A percentile compares a stretch with the other conserved stretches of the same genome.
phyloP scores from a whole-genome alignment of 2,113 vertebrate genomes.

The Trichomycterus rosablanca region DNA sequence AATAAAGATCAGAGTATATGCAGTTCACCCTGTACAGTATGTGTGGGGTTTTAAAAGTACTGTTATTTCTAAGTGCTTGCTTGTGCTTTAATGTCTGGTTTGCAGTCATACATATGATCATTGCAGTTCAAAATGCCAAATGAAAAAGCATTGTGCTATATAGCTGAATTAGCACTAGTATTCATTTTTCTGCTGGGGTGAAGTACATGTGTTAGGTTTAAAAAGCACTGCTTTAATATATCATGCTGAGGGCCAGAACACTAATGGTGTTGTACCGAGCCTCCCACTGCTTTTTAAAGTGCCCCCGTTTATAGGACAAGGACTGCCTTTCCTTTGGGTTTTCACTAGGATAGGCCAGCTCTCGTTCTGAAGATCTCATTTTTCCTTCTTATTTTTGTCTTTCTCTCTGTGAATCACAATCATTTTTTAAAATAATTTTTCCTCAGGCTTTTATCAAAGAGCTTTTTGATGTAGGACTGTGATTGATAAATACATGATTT shows the following conservation, averaged over 20 bases:
- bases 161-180: slow-evolving; percentile 9
- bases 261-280: slow-evolving; percentile 53
- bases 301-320: slow-evolving; percentile 72
- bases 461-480: slow-evolving; percentile 29
- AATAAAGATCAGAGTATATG: too few species aligned
- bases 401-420: slow-evolving; percentile 9
- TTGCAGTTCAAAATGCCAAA: not conserved
- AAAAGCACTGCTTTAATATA: slow-evolving; percentile 47
- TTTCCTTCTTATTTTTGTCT: slow-evolving; percentile 14
- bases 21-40: too few species aligned
- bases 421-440: not conserved
- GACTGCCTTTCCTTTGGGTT: slow-evolving; percentile 70
- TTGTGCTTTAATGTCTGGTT: too few species aligned
- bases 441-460: slow-evolving; percentile 28
- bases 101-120: too few species aligned
- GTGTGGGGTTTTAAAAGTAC: too few species aligned
- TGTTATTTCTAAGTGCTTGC: too few species aligned
- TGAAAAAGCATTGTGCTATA: slow-evolving; percentile 9
- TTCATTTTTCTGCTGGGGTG: slow-evolving; percentile 20
- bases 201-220: slow-evolving; percentile 40
- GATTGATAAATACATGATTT: slow-evolving; percentile 24
- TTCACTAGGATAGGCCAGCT: slow-evolving; percentile 61
- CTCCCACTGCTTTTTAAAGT: slow-evolving; percentile 65
- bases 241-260: slow-evolving; percentile 40
- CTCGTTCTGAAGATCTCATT: slow-evolving; percentile 51